Evolutionary conservation across 2,113 vertebrate genomes (phyloP).

Genomic region (Scomber japonicus): DNA sequence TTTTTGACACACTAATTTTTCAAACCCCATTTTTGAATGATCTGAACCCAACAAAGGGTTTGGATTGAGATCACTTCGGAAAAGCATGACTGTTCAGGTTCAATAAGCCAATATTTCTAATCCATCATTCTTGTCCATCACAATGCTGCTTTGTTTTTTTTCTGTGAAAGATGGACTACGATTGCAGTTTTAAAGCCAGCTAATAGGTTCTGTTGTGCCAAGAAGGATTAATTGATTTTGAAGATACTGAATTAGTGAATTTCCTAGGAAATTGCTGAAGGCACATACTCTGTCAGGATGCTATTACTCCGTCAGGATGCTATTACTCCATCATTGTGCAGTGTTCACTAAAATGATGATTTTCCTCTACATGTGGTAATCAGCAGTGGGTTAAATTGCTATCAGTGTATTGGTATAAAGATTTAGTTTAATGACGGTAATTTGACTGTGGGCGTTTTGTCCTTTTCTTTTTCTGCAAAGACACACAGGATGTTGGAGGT

Average conservation of each 20-base stretch:
- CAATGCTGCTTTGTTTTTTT: conserved; percentile 45
- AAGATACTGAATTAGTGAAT: conserved; percentile 33
- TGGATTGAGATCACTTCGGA: not conserved
- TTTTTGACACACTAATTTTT: not conserved
- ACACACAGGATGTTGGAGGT: conserved; percentile 88
- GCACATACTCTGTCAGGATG: not conserved
- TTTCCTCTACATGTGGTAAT: conserved; percentile 23
- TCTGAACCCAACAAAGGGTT: conserved; percentile 7
- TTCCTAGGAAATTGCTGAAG: conserved; percentile 28
- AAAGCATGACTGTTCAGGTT: conserved; percentile 35
- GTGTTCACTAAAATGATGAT: conserved; percentile 19
- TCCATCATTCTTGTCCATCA: conserved; percentile 25
- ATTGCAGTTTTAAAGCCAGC: conserved; percentile 50
- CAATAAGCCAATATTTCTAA: conserved; percentile 41
- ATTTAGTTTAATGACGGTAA: conserved; percentile 22
- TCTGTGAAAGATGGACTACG: conserved; percentile 21
- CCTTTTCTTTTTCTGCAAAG: conserved; percentile 78
- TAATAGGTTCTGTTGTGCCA: conserved; percentile 27
- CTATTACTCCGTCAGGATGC: conserved; percentile 3
- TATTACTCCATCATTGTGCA: conserved; percentile 8
- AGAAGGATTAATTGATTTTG: conserved; percentile 52
- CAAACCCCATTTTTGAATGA: not conserved
- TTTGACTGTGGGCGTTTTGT: conserved; percentile 10
- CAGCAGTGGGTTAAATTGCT: conserved; percentile 14
- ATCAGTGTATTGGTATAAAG: not conserved